Evolutionary conservation across 2,888 invertebrate species (phyloP), one percentile per base, ranked within the genome.

Genomic region (Alitta virens): DNA sequence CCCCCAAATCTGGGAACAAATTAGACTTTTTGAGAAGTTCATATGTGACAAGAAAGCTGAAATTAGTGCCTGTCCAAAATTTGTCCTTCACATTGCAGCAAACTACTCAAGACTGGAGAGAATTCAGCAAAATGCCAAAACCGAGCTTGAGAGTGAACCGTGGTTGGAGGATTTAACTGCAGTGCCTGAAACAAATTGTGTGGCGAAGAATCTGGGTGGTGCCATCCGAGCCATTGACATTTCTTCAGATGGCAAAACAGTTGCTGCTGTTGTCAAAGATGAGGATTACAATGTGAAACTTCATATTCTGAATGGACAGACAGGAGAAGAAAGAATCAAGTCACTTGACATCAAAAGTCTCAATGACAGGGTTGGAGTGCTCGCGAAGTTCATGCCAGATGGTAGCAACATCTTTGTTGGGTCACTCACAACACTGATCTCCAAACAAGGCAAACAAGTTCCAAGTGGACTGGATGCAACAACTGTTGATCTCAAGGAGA

Each of bases 81-180:
- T 57, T 26, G 25, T 61, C 2, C 27, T 67, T 9, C 64, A 69
- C 33, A 42, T 66, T 1, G 69, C 68, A 18, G 69, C 69, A 26
- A 69, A 68, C 51, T 67, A 68, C 49, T 52, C 64, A 5, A 59
- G 18, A 1, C 21, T 46, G 12, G 54, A 55, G 14, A 21, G 63
- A 25, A 67, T 69, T 18, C 64, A 67, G 33, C 60, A 67, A 55
- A 64, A 65, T 46, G 69, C 69, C 12, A 27, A 59, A 53, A 23
- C 40, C 1, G 63, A 65, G 42, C 42, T 69, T 9, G 55, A 40
- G 12, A 49, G 53, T 14, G 52, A 53, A 21, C 63, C 66, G 12
- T 69, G 69, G 69, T 38, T 69, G 18, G 65, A 69, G 49, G 68
- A 69, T 46, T 3, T 63, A 12, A 67, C 67, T 12, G 63, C 63